Evolutionary conservation across 2,888 invertebrate genomes (phyloP).

Genomic region (Drosophila glabriapex): DNA sequence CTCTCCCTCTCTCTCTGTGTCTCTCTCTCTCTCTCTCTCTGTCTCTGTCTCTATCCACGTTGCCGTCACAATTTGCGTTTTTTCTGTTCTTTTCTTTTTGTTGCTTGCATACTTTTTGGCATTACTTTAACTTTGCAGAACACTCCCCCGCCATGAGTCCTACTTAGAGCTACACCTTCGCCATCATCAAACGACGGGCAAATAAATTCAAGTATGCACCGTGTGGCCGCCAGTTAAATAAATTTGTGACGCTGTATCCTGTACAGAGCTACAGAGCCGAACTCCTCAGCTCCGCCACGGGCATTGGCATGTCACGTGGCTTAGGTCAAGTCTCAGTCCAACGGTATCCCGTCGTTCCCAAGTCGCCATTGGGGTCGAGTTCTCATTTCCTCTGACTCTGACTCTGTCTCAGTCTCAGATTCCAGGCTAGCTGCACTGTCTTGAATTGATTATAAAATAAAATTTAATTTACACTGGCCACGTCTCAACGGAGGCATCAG

Average conservation of each 20-base stretch:
- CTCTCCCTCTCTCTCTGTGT: background rate
- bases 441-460: conserved; percentile 46
- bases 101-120: conserved; percentile 66
- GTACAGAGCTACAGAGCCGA: conserved; percentile 3
- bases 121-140: conserved; percentile 45
- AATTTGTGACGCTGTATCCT: conserved; percentile 60
- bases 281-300: conserved; percentile 10
- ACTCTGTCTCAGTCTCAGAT: background rate
- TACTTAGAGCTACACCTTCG: conserved; percentile 3
- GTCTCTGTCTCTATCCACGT: background rate
- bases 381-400: background rate
- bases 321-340: conserved; percentile 43
- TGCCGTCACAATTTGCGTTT: conserved; percentile 63
- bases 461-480: conserved; percentile 46
- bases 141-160: background rate
- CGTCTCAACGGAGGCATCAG: conserved; percentile 20
- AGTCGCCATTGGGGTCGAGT: conserved; percentile 1
- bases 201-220: conserved; percentile 77
- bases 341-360: background rate
- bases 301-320: conserved; percentile 34
- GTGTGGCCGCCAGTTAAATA: conserved; percentile 76
- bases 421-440: conserved; percentile 6
- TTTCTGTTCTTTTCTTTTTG: conserved; percentile 5
- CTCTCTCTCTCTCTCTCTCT: background rate
- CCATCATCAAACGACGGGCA: conserved; percentile 48